These are phyloP conservation scores for Portunus trituberculatus DNA, from an alignment of 1,140 invertebrate species.

Conservation along the genomic window DNA sequence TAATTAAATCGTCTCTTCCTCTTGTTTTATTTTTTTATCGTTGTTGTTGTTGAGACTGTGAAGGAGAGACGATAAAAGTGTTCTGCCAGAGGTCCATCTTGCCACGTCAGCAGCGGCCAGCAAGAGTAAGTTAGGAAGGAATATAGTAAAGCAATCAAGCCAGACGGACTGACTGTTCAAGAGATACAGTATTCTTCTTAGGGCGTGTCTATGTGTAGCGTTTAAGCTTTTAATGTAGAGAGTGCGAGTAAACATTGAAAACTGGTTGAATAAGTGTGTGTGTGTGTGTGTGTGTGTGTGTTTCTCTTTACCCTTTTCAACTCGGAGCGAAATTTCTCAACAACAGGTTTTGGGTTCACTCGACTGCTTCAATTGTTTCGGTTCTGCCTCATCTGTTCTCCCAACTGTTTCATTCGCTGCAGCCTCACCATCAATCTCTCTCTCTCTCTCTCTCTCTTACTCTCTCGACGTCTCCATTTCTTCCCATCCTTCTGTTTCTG, in stretches of 20 bases:
- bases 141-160: neutral
- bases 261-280: no score
- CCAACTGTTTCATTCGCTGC: neutral
- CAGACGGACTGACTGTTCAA: neutral
- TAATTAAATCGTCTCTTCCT: neutral
- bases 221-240: no score
- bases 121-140: neutral
- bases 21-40: neutral
- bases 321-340: neutral
- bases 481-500: neutral
- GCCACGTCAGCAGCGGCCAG: neutral
- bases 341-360: neutral
- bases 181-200: neutral
- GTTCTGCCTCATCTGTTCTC: neutral
- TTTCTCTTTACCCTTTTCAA: neutral
- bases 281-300: neutral
- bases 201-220: no score
- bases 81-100: neutral
- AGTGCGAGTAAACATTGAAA: no score
- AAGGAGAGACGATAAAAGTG: neutral
- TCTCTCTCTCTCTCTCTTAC: neutral
- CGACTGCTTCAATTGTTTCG: constrained; percentile 10
- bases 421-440: neutral
- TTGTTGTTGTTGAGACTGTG: neutral
- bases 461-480: neutral